A percentile compares a stretch with the other conserved stretches of the same genome.
These are phyloP conservation scores for Chloebia gouldiae DNA, from an alignment of 2,113 vertebrate species.

Conservation along the genomic window DNA sequence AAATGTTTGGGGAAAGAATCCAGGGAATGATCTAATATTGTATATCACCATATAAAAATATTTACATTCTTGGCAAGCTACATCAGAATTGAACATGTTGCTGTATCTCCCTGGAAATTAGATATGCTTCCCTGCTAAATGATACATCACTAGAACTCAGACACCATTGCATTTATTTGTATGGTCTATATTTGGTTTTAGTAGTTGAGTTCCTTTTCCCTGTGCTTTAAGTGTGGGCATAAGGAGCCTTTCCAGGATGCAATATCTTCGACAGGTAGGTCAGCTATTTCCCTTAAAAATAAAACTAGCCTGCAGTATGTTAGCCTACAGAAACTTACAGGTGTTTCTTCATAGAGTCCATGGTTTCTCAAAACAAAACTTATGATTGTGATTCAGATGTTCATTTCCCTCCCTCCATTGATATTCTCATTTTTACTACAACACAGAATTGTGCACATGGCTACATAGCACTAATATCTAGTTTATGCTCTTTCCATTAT, in stretches of 20 bases:
- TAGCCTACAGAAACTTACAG: not conserved
- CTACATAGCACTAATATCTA: not conserved
- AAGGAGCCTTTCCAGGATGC: not conserved
- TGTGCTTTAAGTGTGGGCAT: not conserved
- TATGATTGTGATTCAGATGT: not conserved
- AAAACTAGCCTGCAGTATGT: not conserved
- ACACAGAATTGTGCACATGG: not conserved
- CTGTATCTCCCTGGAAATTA: not conserved
- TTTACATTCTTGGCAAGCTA: not conserved
- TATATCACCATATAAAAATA: not conserved
- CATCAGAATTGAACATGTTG: not conserved
- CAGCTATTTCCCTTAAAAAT: not conserved
- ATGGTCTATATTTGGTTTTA: not conserved
- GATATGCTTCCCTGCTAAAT: not conserved
- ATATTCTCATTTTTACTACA: not conserved
- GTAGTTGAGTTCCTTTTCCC: not conserved
- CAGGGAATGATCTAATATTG: not conserved
- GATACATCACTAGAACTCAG: not conserved
- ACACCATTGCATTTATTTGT: not conserved
- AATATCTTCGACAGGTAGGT: not conserved
- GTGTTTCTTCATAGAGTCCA: not conserved
- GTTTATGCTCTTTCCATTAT: not conserved
- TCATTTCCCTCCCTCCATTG: too few species aligned
- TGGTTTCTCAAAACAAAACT: not conserved
- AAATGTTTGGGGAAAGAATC: not conserved